These are phyloP conservation scores for Polyergus mexicanus DNA, from an alignment of 1,140 invertebrate species.

Conservation along the genomic window DNA sequence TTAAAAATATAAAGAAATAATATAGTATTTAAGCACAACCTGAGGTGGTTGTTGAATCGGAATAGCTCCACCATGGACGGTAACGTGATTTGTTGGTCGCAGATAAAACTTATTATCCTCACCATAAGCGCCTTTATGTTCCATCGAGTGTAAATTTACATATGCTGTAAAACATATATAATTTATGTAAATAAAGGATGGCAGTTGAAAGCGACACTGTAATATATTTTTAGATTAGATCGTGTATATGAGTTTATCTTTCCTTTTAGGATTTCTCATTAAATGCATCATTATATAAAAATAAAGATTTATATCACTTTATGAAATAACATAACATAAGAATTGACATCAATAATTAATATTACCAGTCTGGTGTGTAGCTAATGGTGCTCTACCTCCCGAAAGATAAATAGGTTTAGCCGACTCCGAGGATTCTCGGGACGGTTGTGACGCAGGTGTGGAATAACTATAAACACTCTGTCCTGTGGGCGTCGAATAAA, in stretches of 20 bases:
- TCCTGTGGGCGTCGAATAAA: constrained; percentile 80
- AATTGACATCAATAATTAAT: background rate
- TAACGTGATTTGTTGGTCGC: constrained; percentile 85
- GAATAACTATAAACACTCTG: constrained; percentile 82
- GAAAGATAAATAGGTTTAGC: constrained; percentile 83
- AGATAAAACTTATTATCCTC: constrained; percentile 85
- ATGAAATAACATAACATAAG: background rate
- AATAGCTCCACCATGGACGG: constrained; percentile 86
- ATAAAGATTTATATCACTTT: background rate
- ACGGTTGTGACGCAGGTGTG: constrained; percentile 80
- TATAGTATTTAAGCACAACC: constrained; percentile 73
- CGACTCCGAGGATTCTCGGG: constrained; percentile 80
- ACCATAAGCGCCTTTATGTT: constrained; percentile 81
- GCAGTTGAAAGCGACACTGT: too few relatives aligned
- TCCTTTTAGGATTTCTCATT: background rate
- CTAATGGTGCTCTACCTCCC: constrained; percentile 76
- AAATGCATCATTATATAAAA: background rate
- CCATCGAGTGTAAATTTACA: constrained; percentile 80
- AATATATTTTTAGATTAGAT: too few relatives aligned
- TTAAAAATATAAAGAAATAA: background rate
- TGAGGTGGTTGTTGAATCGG: constrained; percentile 87
- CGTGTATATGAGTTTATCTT: background rate
- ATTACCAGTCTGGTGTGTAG: constrained; percentile 80
- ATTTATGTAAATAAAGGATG: constrained; percentile 4
- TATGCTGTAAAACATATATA: constrained; percentile 74